These are phyloP conservation scores for Cisticola juncidis DNA, from an alignment of 2,113 vertebrate genomes.

Conservation along the genomic window DNA sequence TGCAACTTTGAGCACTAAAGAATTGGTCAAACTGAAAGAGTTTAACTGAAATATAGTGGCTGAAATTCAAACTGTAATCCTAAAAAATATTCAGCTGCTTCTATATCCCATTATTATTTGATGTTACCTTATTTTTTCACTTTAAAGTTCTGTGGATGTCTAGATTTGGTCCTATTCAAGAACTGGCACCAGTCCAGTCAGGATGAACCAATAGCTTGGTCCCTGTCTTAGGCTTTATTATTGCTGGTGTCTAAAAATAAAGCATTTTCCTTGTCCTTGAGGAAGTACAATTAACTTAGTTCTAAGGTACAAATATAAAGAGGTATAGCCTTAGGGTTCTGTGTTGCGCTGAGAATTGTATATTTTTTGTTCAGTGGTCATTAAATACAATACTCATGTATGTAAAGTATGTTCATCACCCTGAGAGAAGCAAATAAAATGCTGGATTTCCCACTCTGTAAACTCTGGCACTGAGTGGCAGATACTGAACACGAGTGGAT, in stretches of 20 bases:
- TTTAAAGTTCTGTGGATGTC: neutral
- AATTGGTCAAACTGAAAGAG: neutral
- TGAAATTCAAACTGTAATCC: neutral
- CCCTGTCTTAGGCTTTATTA: neutral
- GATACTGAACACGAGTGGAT: neutral
- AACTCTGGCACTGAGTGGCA: neutral
- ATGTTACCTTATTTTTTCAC: neutral
- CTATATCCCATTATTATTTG: neutral
- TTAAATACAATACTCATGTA: neutral
- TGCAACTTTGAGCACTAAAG: neutral
- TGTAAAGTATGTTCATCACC: neutral
- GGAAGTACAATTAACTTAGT: neutral
- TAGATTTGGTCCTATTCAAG: neutral
- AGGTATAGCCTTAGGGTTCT: neutral
- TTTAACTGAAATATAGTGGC: neutral
- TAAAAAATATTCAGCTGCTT: neutral
- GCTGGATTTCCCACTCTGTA: neutral
- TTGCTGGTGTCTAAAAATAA: neutral
- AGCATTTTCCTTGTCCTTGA: neutral
- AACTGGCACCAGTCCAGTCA: neutral
- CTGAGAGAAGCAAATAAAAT: neutral
- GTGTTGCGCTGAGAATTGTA: neutral
- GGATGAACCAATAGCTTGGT: neutral
- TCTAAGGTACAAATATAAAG: neutral
- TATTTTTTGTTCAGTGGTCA: neutral